These are phyloP conservation scores for Sula dactylatra DNA, from an alignment of 2,113 vertebrate genomes.

Conservation along the genomic window DNA sequence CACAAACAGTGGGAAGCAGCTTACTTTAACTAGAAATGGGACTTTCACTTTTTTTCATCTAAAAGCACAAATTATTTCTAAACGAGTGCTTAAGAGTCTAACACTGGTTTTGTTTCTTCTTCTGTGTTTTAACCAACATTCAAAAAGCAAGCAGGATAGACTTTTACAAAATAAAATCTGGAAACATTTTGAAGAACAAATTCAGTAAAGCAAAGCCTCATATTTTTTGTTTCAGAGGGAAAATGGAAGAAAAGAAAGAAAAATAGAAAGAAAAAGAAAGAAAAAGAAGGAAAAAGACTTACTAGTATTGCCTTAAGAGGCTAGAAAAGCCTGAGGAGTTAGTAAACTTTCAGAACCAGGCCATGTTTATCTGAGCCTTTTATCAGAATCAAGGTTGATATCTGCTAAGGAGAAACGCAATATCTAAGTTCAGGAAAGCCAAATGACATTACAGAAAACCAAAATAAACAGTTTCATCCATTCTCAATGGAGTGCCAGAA, in stretches of 20 bases:
- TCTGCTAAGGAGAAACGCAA: background rate
- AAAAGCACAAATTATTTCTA: background rate
- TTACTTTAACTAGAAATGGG: background rate
- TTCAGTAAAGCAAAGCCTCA: background rate
- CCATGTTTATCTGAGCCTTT: background rate
- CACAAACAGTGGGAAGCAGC: background rate
- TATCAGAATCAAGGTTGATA: background rate
- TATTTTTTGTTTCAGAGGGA: background rate
- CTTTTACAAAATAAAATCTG: background rate
- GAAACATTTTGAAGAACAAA: background rate
- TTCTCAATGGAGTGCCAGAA: background rate
- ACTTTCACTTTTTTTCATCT: background rate
- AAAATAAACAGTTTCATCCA: background rate
- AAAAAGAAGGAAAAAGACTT: background rate
- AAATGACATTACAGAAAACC: background rate
- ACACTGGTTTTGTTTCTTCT: background rate
- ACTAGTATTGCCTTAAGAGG: background rate
- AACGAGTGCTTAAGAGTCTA: background rate
- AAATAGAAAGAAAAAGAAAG: background rate
- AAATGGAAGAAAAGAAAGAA: background rate
- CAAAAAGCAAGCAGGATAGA: background rate
- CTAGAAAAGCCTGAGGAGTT: background rate
- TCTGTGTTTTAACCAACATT: background rate
- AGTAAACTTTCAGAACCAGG: background rate
- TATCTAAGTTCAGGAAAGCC: background rate